Conservation (phyloP, 2,113 vertebrate genomes). For the Bufo bufo region DNA sequence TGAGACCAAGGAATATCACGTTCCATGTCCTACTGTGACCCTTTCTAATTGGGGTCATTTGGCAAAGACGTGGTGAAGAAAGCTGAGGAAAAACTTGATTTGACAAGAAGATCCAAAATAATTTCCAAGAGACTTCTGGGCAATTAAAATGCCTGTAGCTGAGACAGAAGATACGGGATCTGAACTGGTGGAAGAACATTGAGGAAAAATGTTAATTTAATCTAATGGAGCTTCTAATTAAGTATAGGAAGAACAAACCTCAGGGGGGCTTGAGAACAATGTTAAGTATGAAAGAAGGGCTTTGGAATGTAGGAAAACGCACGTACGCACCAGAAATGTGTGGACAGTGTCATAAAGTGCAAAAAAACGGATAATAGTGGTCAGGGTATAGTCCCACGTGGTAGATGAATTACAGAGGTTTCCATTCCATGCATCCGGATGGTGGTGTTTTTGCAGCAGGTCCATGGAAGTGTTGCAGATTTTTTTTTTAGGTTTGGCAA, state of each 20-base stretch:
- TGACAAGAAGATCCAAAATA: background rate
- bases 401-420: no score
- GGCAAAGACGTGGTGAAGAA: background rate
- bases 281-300: background rate
- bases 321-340: background rate
- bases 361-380: background rate
- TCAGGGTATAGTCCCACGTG: no score
- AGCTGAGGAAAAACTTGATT: background rate
- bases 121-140: background rate
- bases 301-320: constrained; percentile 3
- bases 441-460: no score
- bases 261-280: constrained; percentile 44
- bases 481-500: no score
- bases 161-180: background rate
- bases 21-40: background rate
- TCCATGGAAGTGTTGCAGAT: no score
- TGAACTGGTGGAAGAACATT: background rate
- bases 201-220: constrained; percentile 17
- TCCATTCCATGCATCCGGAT: no score
- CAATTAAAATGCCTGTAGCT: constrained; percentile 11
- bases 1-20: background rate
- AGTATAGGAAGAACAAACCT: constrained; percentile 21
- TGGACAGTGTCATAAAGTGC: background rate
- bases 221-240: constrained; percentile 12
- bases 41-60: background rate